phyloP scores from a whole-genome alignment of 2,797 vertebrate species.

The Helicolenus hilgendorfi region DNA sequence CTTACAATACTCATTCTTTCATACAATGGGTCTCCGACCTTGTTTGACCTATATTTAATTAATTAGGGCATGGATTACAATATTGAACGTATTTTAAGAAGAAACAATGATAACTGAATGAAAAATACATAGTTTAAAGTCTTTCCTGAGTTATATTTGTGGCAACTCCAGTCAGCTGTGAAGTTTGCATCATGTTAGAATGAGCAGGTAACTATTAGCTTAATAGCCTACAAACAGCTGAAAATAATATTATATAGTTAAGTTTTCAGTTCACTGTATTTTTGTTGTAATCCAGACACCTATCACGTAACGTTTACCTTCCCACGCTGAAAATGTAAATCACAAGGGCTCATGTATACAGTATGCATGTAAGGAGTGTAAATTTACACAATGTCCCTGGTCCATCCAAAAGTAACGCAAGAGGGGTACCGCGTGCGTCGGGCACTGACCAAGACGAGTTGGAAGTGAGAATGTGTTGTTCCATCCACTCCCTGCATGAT shows the following conservation, averaged over 20 bases:
- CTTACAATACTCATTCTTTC: neutral
- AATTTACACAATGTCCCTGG: no score
- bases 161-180: neutral
- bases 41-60: neutral
- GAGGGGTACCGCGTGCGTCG: no score
- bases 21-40: neutral
- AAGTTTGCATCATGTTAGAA: neutral
- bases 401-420: no score
- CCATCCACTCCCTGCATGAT: no score
- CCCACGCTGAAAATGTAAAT: neutral
- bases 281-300: neutral
- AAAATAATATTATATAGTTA: neutral
- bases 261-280: neutral
- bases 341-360: neutral
- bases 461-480: no score
- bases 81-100: neutral
- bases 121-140: neutral
- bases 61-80: neutral
- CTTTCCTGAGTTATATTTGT: neutral
- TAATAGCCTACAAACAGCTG: neutral
- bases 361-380: no score
- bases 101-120: neutral
- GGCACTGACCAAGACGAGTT: no score
- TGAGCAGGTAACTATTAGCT: neutral
- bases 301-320: neutral